Evolutionary conservation across 2,113 vertebrate genomes (phyloP).

Genomic region (Hymenochirus boettgeri): DNA sequence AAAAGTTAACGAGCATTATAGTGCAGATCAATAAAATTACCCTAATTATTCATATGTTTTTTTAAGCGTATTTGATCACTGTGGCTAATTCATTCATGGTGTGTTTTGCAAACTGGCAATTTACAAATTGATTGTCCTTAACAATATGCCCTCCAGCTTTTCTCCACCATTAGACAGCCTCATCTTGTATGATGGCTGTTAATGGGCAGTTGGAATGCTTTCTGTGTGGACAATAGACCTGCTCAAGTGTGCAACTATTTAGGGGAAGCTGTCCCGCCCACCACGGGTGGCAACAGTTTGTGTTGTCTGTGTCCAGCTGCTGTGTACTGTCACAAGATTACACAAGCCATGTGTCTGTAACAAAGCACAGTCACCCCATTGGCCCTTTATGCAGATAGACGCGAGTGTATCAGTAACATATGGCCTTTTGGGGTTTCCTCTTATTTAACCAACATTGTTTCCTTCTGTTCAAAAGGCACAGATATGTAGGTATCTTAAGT

Average conservation of each 20-base stretch:
- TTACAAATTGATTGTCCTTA: conserved; percentile 59
- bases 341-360: conserved; percentile 58
- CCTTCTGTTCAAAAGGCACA: conserved; percentile 50
- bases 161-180: conserved; percentile 36
- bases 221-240: conserved; percentile 66
- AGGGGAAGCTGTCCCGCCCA: conserved; percentile 63
- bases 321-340: conserved; percentile 60
- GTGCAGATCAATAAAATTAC: conserved; percentile 43
- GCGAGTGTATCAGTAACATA: conserved; percentile 58
- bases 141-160: conserved; percentile 61
- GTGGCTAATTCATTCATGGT: conserved; percentile 41
- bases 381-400: conserved; percentile 50
- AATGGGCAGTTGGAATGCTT: conserved; percentile 71
- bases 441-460: conserved; percentile 62
- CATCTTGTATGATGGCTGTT: conserved; percentile 54
- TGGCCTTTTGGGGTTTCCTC: conserved; percentile 57
- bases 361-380: conserved; percentile 60
- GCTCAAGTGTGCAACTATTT: conserved; percentile 72
- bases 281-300: conserved; percentile 64
- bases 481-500: conserved; percentile 57
- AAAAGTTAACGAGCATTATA: conserved; percentile 1
- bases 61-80: conserved; percentile 40
- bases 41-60: conserved; percentile 52
- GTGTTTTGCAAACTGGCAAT: conserved; percentile 58
- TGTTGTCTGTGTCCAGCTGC: conserved; percentile 60